These are phyloP conservation scores for Virgularia gustaviana DNA, from an alignment of 92 coral and sea anemone species.

Conservation along the genomic window DNA sequence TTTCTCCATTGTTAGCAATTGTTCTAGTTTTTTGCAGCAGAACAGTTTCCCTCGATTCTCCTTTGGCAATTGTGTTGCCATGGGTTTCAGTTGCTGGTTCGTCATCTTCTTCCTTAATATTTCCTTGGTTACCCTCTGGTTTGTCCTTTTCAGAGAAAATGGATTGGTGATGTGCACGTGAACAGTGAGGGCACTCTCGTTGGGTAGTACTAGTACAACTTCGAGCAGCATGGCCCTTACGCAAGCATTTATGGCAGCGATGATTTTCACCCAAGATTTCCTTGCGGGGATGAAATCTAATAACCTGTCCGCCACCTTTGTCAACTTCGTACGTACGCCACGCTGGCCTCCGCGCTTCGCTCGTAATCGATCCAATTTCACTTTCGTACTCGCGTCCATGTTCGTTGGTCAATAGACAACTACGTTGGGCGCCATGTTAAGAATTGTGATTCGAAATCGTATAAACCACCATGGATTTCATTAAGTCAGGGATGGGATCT, in stretches of 20 bases:
- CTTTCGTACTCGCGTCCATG: background rate
- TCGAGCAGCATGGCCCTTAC: constrained; percentile 11
- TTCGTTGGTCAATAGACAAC: too few relatives aligned
- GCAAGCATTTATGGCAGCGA: constrained; percentile 32
- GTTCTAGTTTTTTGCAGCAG: constrained; percentile 55
- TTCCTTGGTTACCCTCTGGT: background rate
- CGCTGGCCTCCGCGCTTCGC: constrained; percentile 27
- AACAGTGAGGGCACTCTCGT: constrained; percentile 29
- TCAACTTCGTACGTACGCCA: constrained; percentile 18
- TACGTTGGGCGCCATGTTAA: too few relatives aligned
- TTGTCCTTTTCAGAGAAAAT: constrained; percentile 14
- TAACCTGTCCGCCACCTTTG: constrained; percentile 19
- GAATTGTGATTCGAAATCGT: too few relatives aligned
- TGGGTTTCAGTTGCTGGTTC: background rate
- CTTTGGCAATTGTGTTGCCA: background rate
- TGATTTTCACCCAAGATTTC: background rate
- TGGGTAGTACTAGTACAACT: constrained; percentile 22
- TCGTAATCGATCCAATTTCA: constrained; percentile 5
- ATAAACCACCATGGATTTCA: too few relatives aligned
- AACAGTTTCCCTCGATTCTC: constrained; percentile 26
- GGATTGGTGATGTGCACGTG: constrained; percentile 37
- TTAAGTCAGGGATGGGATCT: too few relatives aligned
- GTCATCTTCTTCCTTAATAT: background rate
- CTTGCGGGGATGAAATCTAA: background rate
- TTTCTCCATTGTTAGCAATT: background rate